Evolutionary conservation across 2,797 vertebrate genomes (phyloP), one percentile per base, ranked within the genome.

Genomic region (Morelia viridis): DNA sequence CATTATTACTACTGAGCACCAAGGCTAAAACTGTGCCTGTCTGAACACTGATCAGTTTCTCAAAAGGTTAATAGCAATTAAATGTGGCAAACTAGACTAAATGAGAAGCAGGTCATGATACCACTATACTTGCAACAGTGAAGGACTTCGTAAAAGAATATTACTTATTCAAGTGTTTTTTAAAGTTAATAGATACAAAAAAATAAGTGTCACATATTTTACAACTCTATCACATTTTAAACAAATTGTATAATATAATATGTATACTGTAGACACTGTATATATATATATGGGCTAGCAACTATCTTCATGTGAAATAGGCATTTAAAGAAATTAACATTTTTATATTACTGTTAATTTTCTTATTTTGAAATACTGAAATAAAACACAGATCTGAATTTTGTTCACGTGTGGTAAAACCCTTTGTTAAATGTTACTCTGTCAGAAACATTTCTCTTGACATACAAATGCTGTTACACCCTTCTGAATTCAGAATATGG

Each of bases 51-150:
- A 97, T 98, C 96, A 97, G 97, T 96, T 97, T 98, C 97, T 96
- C 95, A 98, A 98, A 98, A 98, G 98, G 98, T 98, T 98, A 98
- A 98, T 98, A 98, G 98, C 97, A 98, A 98, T 98, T 98, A 98
- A 98, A 98, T 97, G 97, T 96, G 98, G 98, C 98, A 98, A 98
- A 98, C 96, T 97, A 97, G 97, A 98, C 96, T 96, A 97, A 97
- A 97, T 97, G 97, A 97, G 97, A 97, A 98, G 97, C 96, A 96
- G 97, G 98, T 98, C 97, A 96, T 96, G 97, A 97, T 97, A 97
- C 96, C 91, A 94, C 94, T 96, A 96, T 97, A 97, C 96, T 96
- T 96, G 96, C 95, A 97, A 97, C 97, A 98, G 97, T 97, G 97
- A 92, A 58, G 94, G 96, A 96, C 94, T 96, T 94, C 91, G 89